phyloP scores from a whole-genome alignment of 1,140 invertebrate genomes.

The Heliconius himera region DNA sequence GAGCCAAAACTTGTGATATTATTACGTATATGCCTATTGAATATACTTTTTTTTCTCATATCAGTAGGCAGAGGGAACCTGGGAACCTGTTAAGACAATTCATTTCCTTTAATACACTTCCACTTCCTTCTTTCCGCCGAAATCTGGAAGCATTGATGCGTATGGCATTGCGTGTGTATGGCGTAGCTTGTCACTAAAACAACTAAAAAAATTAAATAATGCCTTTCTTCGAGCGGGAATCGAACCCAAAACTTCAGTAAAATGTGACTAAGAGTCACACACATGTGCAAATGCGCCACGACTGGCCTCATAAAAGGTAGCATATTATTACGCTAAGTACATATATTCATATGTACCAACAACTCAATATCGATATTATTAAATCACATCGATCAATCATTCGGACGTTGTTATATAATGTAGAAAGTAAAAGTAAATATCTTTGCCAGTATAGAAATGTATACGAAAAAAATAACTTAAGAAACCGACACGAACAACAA shows the following conservation, averaged over 20 bases:
- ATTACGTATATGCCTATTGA: too few relatives aligned
- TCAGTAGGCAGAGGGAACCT: not conserved
- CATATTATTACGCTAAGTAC: not conserved
- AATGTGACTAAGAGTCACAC: too few relatives aligned
- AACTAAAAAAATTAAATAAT: too few relatives aligned
- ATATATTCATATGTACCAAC: not conserved
- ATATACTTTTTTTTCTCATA: not conserved
- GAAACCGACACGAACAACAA: constrained; percentile 16
- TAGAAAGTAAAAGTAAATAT: constrained; percentile 20
- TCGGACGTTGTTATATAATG: not conserved
- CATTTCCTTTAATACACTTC: too few relatives aligned
- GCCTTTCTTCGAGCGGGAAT: too few relatives aligned
- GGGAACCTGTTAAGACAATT: too few relatives aligned
- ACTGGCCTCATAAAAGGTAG: too few relatives aligned
- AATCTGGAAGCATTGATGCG: too few relatives aligned
- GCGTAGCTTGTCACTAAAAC: too few relatives aligned
- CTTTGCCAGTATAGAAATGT: not conserved
- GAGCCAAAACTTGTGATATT: not conserved
- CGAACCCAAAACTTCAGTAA: too few relatives aligned
- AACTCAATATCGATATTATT: not conserved
- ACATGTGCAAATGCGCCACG: too few relatives aligned
- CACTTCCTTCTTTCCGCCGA: not conserved
- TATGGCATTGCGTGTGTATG: too few relatives aligned
- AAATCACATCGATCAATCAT: constrained; percentile 9
- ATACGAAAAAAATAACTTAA: constrained; percentile 9